Base-by-base conservation (phyloP, 1,140 invertebrate genomes). In the Bicyclus anynana region DNA sequence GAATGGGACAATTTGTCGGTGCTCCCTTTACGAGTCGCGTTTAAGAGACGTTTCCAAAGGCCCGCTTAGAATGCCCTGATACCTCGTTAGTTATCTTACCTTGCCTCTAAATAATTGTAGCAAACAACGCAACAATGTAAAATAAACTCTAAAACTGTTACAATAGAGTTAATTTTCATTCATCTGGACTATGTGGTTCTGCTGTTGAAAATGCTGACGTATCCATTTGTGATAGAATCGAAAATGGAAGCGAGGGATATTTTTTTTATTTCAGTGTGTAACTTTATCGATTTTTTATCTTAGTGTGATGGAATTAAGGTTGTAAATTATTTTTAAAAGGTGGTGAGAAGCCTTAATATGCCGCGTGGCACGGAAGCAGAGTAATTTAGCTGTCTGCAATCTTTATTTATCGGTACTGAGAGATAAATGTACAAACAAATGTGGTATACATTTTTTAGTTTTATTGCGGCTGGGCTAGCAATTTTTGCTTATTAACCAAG, bases 1-100 rank as follows among this genome's bases (percentile, higher is more conserved):
- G 74, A 84, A 86, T 85, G 59, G 72, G 78, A 84, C 80, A 84
- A 86, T 86, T 86, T 84, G 83, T 86, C 83, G 79, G 77, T 74
- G 59, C 72, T 67, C 65, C 73, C 72, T 78, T 81, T 77, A 72
- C 54, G 63, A 70, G 69, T 59, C 61, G 57, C 70, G 71, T 73
- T 62, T 75, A 72, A 71, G 68, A 72, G 79, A 85, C 80, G 73
- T 80, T 80, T 84, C 72, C 78, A 83, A 84, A 60, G 81, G 70
- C 62, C 72, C 74, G 57, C 61, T 56, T 67, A 65, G 77, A 80
- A 59, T 66, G 66, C 69, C 78, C 69, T 80, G 80, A 78, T 84
- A 81, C 78, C 77, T 84, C 78, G 77, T 80, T 82, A 84, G 72
- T 80, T 80, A 84, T 81, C 74, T 80, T 72, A 70, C 63, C 64